A percentile compares a stretch with the other conserved stretches of the same genome.
phyloP scores from a whole-genome alignment of 2,797 vertebrate genomes.

The Pseudochirops corinnae region DNA sequence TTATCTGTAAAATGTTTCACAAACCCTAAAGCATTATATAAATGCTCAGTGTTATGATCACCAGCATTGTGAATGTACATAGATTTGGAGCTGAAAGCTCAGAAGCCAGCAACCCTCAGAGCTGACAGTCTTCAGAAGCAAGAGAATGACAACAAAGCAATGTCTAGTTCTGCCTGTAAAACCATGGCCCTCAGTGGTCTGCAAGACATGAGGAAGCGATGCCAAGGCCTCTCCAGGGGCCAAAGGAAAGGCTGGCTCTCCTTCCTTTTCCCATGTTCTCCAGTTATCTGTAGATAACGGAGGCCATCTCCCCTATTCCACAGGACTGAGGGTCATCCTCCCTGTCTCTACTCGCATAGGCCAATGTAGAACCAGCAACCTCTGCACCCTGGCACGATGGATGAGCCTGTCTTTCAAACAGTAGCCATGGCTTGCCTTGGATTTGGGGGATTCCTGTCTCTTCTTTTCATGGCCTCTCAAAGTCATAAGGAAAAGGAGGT shows the following conservation, averaged over 20 bases:
- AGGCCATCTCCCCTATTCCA: background rate
- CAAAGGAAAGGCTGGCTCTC: background rate
- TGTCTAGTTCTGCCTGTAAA: conserved; percentile 23
- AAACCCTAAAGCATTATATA: background rate
- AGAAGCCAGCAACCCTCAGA: background rate
- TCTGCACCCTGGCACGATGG: background rate
- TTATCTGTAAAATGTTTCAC: background rate
- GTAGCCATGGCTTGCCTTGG: background rate
- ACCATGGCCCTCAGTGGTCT: background rate
- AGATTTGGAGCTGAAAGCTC: background rate
- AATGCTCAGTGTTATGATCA: background rate
- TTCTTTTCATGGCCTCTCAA: conserved; percentile 12
- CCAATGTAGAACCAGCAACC: background rate
- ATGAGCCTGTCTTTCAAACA: background rate
- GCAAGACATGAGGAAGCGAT: background rate
- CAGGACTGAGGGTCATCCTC: background rate
- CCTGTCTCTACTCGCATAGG: background rate
- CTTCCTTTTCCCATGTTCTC: background rate
- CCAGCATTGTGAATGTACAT: background rate
- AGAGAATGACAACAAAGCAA: background rate
- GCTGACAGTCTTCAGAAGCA: background rate
- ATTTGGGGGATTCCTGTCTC: background rate
- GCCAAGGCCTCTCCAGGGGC: background rate
- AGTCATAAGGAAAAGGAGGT: background rate
- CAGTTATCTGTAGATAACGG: background rate